These are phyloP conservation scores for Barbus barbus DNA, from an alignment of 2,113 vertebrate species.

Conservation along the genomic window DNA sequence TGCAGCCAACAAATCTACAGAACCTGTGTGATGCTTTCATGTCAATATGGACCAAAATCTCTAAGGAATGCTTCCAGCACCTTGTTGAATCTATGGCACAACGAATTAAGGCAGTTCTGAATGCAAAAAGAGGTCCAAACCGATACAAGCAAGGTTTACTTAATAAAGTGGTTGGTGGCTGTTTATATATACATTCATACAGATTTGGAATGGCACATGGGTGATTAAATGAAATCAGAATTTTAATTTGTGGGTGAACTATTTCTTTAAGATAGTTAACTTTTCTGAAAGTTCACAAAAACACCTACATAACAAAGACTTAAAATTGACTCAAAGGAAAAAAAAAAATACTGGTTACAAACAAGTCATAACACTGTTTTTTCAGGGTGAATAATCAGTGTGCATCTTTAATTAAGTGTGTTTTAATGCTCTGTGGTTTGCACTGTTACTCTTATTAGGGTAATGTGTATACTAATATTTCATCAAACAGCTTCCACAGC, in stretches of 20 bases:
- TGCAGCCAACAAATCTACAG: too few relatives aligned
- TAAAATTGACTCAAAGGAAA: not conserved
- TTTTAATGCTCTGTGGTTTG: constrained; percentile 19
- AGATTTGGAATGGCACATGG: not conserved
- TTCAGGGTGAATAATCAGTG: constrained; percentile 22
- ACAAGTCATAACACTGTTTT: constrained; percentile 2
- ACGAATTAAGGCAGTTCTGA: not conserved
- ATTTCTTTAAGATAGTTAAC: not conserved
- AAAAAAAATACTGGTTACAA: not conserved
- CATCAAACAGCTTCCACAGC: constrained; percentile 33
- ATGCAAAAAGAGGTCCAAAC: too few relatives aligned
- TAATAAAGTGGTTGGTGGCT: not conserved
- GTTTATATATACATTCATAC: not conserved
- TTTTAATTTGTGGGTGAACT: not conserved
- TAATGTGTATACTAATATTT: constrained; percentile 30
- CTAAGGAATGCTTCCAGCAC: not conserved
- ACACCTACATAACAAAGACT: not conserved
- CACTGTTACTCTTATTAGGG: constrained; percentile 33
- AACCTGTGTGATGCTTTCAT: too few relatives aligned
- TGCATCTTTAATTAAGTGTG: constrained; percentile 25
- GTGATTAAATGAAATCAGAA: not conserved
- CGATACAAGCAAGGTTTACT: too few relatives aligned
- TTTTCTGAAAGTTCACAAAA: not conserved
- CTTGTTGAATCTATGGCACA: not conserved
- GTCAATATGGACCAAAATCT: not conserved